Percentiles rank a stretch among this genome's conserved stretches.
phyloP scores from a whole-genome alignment of 1,140 invertebrate genomes.

The Heliconius melpomene region DNA sequence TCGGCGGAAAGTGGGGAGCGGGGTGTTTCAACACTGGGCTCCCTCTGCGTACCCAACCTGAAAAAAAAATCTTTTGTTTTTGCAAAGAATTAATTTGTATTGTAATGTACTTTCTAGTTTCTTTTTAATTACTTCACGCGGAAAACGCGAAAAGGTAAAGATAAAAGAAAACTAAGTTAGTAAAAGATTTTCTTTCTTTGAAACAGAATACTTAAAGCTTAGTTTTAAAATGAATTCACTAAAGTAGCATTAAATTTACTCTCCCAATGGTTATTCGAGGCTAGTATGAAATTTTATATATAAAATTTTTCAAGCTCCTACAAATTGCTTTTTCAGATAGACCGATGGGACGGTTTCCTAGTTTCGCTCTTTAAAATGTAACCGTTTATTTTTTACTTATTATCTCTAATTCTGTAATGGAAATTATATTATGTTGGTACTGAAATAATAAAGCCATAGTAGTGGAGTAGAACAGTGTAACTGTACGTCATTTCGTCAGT shows the following conservation, averaged over 20 bases:
- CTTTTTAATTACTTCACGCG: too few species aligned
- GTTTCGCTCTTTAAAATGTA: not conserved
- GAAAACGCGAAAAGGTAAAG: too few species aligned
- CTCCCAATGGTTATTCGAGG: not conserved
- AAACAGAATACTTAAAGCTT: not conserved
- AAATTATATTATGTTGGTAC: too few species aligned
- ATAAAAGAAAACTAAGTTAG: not conserved
- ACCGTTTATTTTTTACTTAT: not conserved
- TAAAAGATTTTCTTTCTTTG: constrained; percentile 5
- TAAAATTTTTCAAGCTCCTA: not conserved
- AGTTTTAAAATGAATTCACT: constrained; percentile 10
- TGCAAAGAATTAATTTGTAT: too few species aligned
- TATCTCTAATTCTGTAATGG: not conserved
- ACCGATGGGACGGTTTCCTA: not conserved
- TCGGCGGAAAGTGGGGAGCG: too few species aligned
- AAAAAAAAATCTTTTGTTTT: too few species aligned
- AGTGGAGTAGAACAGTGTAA: too few species aligned
- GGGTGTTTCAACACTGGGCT: too few species aligned
- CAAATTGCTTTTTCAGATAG: not conserved
- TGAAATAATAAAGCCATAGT: too few species aligned
- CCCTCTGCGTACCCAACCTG: too few species aligned
- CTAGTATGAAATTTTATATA: constrained; percentile 7
- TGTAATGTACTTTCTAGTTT: too few species aligned
- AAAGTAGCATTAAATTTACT: constrained; percentile 2
- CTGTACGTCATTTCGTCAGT: too few species aligned